Evolutionary conservation across 2,113 vertebrate species (phyloP).

Genomic region (Paralichthys olivaceus): DNA sequence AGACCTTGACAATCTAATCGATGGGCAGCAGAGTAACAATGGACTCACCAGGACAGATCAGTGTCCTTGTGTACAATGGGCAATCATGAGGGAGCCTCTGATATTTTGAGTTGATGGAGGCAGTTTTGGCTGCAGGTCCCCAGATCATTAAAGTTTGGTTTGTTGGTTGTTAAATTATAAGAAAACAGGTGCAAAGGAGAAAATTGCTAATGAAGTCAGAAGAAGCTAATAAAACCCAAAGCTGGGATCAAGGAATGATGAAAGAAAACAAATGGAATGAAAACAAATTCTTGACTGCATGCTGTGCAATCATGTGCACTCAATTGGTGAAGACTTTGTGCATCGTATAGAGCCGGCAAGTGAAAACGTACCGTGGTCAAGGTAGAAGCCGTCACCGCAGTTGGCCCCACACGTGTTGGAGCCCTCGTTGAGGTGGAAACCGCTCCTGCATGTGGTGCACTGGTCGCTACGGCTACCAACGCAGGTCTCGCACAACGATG

Average conservation of each 20-base stretch:
- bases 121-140: neutral
- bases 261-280: neutral
- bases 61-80: neutral
- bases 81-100: neutral
- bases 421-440: constrained; percentile 92
- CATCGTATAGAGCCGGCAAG: neutral
- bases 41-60: neutral
- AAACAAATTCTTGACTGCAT: neutral
- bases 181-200: constrained; percentile 8
- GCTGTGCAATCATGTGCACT: neutral
- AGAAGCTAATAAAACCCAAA: neutral
- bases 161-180: neutral
- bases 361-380: constrained; percentile 86
- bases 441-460: constrained; percentile 91
- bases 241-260: neutral
- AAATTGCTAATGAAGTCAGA: neutral
- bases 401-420: constrained; percentile 87
- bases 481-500: constrained; percentile 92
- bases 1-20: neutral
- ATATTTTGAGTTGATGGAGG: no score
- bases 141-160: neutral
- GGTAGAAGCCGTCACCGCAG: constrained; percentile 91
- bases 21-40: neutral
- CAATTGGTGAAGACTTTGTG: neutral
- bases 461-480: constrained; percentile 92